A percentile compares a stretch with the other conserved stretches of the same genome.
Evolutionary conservation across 2,113 vertebrate species (phyloP).

Genomic region (Pachyramphus minor): DNA sequence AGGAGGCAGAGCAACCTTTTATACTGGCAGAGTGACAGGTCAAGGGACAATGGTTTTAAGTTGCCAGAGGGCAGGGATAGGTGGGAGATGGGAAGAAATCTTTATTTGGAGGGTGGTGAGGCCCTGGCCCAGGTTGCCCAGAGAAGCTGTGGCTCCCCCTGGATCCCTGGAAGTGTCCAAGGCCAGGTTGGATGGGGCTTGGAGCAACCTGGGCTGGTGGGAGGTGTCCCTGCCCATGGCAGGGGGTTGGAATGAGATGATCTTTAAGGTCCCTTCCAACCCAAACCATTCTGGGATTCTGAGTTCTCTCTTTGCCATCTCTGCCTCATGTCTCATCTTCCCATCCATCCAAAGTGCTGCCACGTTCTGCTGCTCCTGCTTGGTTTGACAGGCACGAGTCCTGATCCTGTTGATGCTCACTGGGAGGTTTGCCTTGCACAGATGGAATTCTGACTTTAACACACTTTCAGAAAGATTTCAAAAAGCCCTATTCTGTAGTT

Average conservation of each 20-base stretch:
- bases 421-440: neutral
- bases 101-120: neutral
- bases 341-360: neutral
- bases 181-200: too few relatives aligned
- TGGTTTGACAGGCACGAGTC: neutral
- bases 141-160: too few relatives aligned
- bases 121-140: too few relatives aligned
- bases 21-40: neutral
- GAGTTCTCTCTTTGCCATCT: neutral
- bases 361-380: neutral
- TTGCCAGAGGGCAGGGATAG: neutral
- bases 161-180: too few relatives aligned
- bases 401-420: neutral
- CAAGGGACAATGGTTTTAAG: neutral
- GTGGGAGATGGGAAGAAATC: neutral
- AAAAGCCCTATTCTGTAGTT: neutral
- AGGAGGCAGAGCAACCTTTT: too few relatives aligned
- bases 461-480: neutral
- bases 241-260: fast-evolving
- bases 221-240: neutral
- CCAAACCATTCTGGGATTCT: neutral
- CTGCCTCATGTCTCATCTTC: neutral
- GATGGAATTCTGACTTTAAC: neutral
- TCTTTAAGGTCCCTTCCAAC: fast-evolving
- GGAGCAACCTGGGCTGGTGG: too few relatives aligned